A percentile compares a stretch with the other conserved stretches of the same genome.
Evolutionary conservation across 2,797 vertebrate species (phyloP).

Genomic region (Prunella strophiata): DNA sequence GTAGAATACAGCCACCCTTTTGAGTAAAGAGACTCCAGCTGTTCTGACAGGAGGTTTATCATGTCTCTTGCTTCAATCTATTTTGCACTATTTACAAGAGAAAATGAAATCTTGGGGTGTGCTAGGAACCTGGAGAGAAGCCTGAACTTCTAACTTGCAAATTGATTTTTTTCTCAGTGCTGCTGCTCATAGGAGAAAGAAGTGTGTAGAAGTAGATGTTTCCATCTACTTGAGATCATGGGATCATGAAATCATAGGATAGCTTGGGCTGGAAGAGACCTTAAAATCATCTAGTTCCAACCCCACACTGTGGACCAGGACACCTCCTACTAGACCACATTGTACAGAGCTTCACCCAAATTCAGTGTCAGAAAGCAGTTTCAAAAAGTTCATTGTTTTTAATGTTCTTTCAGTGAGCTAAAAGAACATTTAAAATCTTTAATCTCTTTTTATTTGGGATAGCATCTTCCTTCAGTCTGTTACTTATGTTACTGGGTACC

Average conservation of each 20-base stretch:
- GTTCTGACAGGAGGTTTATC: neutral
- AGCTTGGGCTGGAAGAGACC: neutral
- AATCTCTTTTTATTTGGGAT: neutral
- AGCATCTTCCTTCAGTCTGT: neutral
- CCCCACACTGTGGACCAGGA: neutral
- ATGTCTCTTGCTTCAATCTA: neutral
- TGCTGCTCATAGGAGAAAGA: neutral
- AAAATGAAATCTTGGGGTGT: neutral
- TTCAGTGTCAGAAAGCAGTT: neutral
- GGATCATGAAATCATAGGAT: neutral
- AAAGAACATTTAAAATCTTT: neutral
- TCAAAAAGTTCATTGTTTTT: neutral
- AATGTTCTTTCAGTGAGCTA: neutral
- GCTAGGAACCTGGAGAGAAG: neutral
- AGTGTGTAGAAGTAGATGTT: neutral
- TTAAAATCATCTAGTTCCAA: neutral
- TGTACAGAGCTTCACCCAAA: neutral
- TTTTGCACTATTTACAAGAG: neutral
- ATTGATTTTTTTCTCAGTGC: neutral
- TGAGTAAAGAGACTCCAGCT: neutral
- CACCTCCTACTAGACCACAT: neutral
- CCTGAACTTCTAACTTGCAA: neutral
- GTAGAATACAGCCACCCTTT: neutral
- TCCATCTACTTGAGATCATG: neutral
- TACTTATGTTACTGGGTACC: neutral